Percentiles rank a stretch among this genome's conserved stretches.
phyloP scores from a whole-genome alignment of 2,797 vertebrate species.

The Acrocephalus scirpaceus region DNA sequence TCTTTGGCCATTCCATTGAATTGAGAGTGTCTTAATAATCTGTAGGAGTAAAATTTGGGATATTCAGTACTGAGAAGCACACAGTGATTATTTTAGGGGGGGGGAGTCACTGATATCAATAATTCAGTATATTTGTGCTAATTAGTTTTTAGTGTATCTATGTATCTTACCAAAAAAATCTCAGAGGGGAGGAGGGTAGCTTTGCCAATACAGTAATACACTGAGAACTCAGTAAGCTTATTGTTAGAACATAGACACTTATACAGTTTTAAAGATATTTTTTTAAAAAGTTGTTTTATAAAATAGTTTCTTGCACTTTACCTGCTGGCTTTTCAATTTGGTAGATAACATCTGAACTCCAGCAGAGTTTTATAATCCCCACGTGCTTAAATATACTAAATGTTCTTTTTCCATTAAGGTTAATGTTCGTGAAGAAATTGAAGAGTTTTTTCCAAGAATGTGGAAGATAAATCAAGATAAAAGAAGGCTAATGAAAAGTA shows the following conservation, averaged over 20 bases:
- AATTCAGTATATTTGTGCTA: slow-evolving; percentile 54
- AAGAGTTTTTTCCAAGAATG: slow-evolving; percentile 99
- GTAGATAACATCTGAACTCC: slow-evolving; percentile 83
- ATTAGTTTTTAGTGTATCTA: slow-evolving; percentile 65
- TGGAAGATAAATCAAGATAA: slow-evolving; percentile 99
- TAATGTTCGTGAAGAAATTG: slow-evolving; percentile 98
- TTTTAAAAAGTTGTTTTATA: slow-evolving; percentile 75
- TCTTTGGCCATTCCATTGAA: slow-evolving; percentile 26
- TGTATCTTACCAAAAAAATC: slow-evolving; percentile 18
- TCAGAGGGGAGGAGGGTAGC: slow-evolving; percentile 78
- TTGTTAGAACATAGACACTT: slow-evolving; percentile 77
- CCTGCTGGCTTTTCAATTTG: slow-evolving; percentile 84
- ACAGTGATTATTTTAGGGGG: slow-evolving; percentile 14
- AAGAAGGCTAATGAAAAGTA: slow-evolving; percentile 98
- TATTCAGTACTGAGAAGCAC: slow-evolving; percentile 37
- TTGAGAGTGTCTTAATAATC: slow-evolving; percentile 33
- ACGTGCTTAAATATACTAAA: slow-evolving; percentile 98
- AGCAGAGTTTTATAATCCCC: slow-evolving; percentile 88
- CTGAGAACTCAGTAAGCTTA: slow-evolving; percentile 71
- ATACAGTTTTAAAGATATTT: slow-evolving; percentile 75
- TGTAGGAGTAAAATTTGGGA: slow-evolving; percentile 53
- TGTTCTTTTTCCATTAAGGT: slow-evolving; percentile 99
- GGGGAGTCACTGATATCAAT: background rate
- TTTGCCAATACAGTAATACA: slow-evolving; percentile 69
- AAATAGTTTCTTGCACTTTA: slow-evolving; percentile 84